phyloP scores from a whole-genome alignment of 2,113 vertebrate genomes.

The Eulemur rufifrons region DNA sequence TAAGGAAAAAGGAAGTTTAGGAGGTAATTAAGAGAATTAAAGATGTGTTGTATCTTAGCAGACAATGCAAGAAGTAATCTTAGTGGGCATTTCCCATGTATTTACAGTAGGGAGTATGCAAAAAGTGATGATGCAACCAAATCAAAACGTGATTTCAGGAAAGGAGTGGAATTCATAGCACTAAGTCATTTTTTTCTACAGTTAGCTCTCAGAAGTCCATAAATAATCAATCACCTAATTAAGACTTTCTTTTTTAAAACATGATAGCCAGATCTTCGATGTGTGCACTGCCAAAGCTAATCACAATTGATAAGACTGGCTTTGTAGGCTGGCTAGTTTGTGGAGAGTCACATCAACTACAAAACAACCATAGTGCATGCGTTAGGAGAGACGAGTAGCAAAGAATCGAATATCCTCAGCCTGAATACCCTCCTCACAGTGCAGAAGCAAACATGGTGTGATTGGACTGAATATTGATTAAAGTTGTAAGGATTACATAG shows the following conservation, averaged over 20 bases:
- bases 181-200: background rate
- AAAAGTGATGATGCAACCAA: background rate
- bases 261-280: background rate
- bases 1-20: slow-evolving; percentile 71
- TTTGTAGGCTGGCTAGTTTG: background rate
- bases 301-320: background rate
- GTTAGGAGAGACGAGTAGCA: background rate
- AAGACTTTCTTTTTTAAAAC: background rate
- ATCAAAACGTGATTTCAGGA: background rate
- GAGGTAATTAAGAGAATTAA: slow-evolving; percentile 52
- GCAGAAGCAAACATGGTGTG: background rate
- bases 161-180: background rate
- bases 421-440: background rate
- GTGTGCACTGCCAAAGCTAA: background rate
- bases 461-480: background rate
- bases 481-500: background rate
- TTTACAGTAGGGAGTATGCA: slow-evolving; percentile 59
- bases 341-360: background rate
- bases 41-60: slow-evolving; percentile 54
- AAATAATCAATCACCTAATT: background rate
- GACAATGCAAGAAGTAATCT: slow-evolving; percentile 33
- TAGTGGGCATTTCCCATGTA: slow-evolving; percentile 33
- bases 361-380: background rate
- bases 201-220: background rate
- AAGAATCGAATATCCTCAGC: background rate